These are phyloP conservation scores for Nyctereutes procyonoides DNA, from an alignment of 2,113 vertebrate genomes.

Conservation along the genomic window DNA sequence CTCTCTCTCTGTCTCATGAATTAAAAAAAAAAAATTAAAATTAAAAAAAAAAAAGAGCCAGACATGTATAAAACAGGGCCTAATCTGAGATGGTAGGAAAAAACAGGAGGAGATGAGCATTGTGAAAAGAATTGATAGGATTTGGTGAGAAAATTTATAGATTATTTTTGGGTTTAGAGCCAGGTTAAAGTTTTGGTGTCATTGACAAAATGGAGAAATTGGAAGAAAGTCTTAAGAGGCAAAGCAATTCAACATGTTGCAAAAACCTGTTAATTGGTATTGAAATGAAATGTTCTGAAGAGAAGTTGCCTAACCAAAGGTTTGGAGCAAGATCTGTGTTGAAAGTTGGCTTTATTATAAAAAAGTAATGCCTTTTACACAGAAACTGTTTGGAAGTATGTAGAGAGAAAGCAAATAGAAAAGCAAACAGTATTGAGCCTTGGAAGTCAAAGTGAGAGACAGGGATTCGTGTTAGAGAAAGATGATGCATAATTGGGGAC, in stretches of 20 bases:
- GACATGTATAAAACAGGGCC: neutral
- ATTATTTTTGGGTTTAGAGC: constrained; percentile 31
- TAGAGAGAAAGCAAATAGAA: constrained; percentile 6
- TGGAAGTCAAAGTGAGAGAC: constrained; percentile 19
- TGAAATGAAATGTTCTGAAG: constrained; percentile 55
- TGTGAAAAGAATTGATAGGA: constrained; percentile 28
- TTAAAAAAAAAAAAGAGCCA: neutral
- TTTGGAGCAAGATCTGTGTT: constrained; percentile 29
- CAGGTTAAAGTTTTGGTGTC: constrained; percentile 44
- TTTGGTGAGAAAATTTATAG: constrained; percentile 45
- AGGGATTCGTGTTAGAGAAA: neutral
- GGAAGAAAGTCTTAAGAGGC: neutral
- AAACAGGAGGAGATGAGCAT: neutral
- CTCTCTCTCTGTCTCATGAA: no score
- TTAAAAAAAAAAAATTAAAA: no score
- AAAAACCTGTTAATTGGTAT: constrained; percentile 43
- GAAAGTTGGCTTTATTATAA: constrained; percentile 36
- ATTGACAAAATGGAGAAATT: constrained; percentile 54
- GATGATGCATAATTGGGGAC: neutral
- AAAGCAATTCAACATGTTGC: constrained; percentile 19
- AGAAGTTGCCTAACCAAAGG: neutral
- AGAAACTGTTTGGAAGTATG: constrained; percentile 42
- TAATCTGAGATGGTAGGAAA: neutral
- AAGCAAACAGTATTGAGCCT: neutral
- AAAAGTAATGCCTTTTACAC: constrained; percentile 22